These are phyloP conservation scores for Astyanax mexicanus DNA, from an alignment of 2,797 vertebrate species.

Conservation along the genomic window DNA sequence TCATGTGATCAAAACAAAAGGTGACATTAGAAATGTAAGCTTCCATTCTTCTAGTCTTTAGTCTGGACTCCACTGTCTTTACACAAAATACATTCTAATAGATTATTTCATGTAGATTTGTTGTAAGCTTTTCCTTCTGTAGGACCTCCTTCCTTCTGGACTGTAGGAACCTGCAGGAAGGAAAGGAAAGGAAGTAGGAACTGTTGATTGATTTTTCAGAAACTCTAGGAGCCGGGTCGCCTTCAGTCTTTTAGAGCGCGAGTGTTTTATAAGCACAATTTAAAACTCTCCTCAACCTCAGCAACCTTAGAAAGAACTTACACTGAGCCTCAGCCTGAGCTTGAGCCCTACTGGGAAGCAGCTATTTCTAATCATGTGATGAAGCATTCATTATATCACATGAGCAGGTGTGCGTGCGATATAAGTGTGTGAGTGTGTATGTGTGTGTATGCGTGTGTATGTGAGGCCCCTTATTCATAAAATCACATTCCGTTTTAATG, in stretches of 20 bases:
- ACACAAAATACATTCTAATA: constrained; percentile 23
- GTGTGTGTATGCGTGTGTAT: background rate
- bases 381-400: background rate
- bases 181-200: background rate
- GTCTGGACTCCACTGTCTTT: background rate
- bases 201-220: constrained; percentile 47
- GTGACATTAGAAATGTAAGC: background rate
- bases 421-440: too few species aligned
- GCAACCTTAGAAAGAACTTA: constrained; percentile 20
- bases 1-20: background rate
- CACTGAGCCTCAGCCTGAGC: background rate
- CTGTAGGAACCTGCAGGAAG: constrained; percentile 23
- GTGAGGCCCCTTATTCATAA: constrained; percentile 34
- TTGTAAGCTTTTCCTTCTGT: constrained; percentile 24
- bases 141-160: background rate
- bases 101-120: constrained; percentile 32
- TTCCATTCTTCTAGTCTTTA: too few species aligned
- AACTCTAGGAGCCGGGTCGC: constrained; percentile 42
- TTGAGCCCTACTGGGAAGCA: background rate
- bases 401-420: constrained; percentile 3
- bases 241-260: constrained; percentile 33
- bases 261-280: constrained; percentile 44
- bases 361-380: constrained; percentile 10
- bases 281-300: constrained; percentile 34
- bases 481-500: constrained; percentile 51